These are phyloP conservation scores for Hepsetus odoe DNA, from an alignment of 2,113 vertebrate species.

Conservation along the genomic window DNA sequence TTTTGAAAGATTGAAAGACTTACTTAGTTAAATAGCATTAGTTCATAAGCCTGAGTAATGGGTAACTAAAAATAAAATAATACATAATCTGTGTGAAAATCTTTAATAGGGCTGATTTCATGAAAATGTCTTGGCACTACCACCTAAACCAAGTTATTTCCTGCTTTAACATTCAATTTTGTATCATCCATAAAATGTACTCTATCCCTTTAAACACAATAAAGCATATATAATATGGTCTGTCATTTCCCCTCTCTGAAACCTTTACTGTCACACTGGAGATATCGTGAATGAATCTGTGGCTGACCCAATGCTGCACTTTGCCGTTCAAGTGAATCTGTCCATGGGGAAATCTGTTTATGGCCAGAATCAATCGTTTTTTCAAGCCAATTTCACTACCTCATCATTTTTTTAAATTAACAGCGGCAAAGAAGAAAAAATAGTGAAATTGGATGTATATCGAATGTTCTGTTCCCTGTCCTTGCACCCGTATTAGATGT, in stretches of 20 bases:
- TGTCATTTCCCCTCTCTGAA: background rate
- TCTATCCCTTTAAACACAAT: background rate
- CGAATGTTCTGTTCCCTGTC: background rate
- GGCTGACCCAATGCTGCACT: conserved; percentile 18
- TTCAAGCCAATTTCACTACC: conserved; percentile 8
- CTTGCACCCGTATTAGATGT: conserved; percentile 14
- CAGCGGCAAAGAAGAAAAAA: conserved; percentile 12
- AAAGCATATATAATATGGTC: background rate
- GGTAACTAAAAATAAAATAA: no score
- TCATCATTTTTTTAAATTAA: conserved; percentile 5
- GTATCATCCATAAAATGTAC: background rate
- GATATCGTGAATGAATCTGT: conserved; percentile 19
- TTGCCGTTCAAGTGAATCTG: conserved; percentile 11
- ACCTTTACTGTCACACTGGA: background rate
- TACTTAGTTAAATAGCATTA: no score
- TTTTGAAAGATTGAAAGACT: no score
- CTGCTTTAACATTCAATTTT: background rate
- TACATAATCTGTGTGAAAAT: no score
- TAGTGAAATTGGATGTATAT: conserved; percentile 25
- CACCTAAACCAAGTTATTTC: no score
- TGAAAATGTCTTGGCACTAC: no score
- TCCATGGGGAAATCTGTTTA: conserved; percentile 7
- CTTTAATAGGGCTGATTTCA: no score
- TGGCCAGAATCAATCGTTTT: conserved; percentile 7
- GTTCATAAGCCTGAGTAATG: no score